Conservation (phyloP, 2,113 vertebrate genomes). For the Aegithalos caudatus region DNA sequence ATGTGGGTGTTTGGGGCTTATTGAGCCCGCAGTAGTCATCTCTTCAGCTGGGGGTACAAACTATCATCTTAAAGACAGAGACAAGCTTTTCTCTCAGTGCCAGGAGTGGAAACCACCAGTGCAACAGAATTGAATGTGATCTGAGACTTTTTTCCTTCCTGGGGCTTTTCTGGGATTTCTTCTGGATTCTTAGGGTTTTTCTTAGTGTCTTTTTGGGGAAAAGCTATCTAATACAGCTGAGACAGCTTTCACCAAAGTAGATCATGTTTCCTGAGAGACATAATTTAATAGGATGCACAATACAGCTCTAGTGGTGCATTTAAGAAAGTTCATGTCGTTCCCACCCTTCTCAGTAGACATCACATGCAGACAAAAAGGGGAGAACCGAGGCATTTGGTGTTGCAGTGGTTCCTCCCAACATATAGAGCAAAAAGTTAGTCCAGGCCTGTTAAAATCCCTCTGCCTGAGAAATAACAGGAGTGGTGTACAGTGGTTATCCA, state of each 20-base stretch:
- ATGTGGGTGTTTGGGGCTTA: not conserved
- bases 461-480: not conserved
- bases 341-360: not conserved
- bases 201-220: not conserved
- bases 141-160: not conserved
- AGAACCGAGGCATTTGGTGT: not conserved
- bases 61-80: not conserved
- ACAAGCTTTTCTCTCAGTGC: not conserved
- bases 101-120: rapidly evolving
- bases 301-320: not conserved
- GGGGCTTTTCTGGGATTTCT: not conserved
- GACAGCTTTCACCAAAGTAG: not conserved
- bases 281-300: not conserved
- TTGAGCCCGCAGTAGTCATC: not conserved
- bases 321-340: not conserved
- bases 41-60: not conserved
- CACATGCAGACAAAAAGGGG: not conserved
- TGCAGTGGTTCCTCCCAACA: not conserved
- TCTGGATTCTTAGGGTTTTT: not conserved
- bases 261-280: not conserved
- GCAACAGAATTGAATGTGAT: not conserved
- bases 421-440: not conserved
- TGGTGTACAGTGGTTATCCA: rapidly evolving
- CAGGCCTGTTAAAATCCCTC: not conserved
- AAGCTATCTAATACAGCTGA: not conserved